Evolutionary conservation across 2,888 invertebrate species (phyloP).

Genomic region (Notocelia uddmanniana): DNA sequence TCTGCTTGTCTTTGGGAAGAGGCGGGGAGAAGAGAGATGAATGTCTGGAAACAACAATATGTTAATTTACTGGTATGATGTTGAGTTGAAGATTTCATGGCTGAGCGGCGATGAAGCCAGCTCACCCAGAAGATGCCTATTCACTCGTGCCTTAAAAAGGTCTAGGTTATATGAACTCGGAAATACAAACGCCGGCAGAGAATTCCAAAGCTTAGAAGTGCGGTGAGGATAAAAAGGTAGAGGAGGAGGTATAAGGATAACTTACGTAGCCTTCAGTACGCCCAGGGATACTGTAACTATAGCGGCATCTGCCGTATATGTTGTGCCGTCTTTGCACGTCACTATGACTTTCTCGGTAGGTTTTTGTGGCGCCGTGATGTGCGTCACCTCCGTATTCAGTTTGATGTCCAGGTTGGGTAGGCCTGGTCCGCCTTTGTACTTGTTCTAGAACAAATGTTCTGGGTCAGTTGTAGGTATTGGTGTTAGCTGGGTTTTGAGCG

Average conservation of each 20-base stretch:
- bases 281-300: constrained; percentile 87
- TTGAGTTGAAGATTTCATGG: too few relatives aligned
- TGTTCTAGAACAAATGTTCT: constrained; percentile 41
- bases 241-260: too few relatives aligned
- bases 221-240: too few relatives aligned
- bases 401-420: constrained; percentile 36
- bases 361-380: constrained; percentile 21
- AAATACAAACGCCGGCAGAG: too few relatives aligned
- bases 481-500: too few relatives aligned
- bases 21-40: constrained; percentile 83
- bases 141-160: too few relatives aligned
- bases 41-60: constrained; percentile 59
- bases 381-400: constrained; percentile 44
- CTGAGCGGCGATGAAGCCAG: too few relatives aligned
- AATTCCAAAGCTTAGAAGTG: too few relatives aligned
- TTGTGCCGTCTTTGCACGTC: constrained; percentile 71
- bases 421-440: constrained; percentile 46
- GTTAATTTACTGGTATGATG: too few relatives aligned
- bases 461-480: too few relatives aligned
- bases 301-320: constrained; percentile 83
- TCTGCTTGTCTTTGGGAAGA: constrained; percentile 81
- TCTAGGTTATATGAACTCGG: too few relatives aligned
- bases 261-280: constrained; percentile 79
- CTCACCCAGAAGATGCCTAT: too few relatives aligned
- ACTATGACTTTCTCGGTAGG: constrained; percentile 56